These are phyloP conservation scores for Diachasmimorpha longicaudata DNA, from an alignment of 1,140 invertebrate genomes.

Conservation along the genomic window DNA sequence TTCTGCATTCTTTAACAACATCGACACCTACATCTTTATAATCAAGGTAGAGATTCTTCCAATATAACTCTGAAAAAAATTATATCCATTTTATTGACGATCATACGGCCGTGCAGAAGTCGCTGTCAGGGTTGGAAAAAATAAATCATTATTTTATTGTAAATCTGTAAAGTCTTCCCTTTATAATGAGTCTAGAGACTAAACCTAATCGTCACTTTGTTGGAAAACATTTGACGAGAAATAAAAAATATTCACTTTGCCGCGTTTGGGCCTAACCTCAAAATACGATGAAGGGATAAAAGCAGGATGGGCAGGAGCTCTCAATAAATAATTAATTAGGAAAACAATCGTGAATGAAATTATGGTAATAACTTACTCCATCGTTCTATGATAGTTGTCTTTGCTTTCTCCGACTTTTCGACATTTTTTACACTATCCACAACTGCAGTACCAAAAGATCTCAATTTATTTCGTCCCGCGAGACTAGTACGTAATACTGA, in stretches of 20 bases:
- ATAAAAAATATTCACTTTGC: too few relatives aligned
- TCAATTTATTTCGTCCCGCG: background rate
- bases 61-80: conserved; percentile 42
- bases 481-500: background rate
- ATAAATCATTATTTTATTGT: too few relatives aligned
- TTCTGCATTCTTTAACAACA: conserved; percentile 46
- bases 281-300: too few relatives aligned
- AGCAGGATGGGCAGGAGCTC: too few relatives aligned
- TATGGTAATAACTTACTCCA: conserved; percentile 44
- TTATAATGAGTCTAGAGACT: too few relatives aligned
- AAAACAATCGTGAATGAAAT: background rate
- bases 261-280: too few relatives aligned
- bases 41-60: conserved; percentile 42
- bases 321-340: background rate
- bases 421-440: background rate
- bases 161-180: too few relatives aligned
- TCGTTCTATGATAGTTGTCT: conserved; percentile 46
- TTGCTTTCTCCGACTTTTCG: conserved; percentile 26
- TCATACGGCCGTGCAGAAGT: too few relatives aligned
- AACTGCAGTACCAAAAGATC: background rate
- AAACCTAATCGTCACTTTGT: too few relatives aligned
- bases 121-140: too few relatives aligned
- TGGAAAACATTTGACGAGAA: too few relatives aligned
- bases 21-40: conserved; percentile 51
- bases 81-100: too few relatives aligned